Base-by-base conservation (phyloP, 2,888 invertebrate species). In the Leistus spinibarbis region DNA sequence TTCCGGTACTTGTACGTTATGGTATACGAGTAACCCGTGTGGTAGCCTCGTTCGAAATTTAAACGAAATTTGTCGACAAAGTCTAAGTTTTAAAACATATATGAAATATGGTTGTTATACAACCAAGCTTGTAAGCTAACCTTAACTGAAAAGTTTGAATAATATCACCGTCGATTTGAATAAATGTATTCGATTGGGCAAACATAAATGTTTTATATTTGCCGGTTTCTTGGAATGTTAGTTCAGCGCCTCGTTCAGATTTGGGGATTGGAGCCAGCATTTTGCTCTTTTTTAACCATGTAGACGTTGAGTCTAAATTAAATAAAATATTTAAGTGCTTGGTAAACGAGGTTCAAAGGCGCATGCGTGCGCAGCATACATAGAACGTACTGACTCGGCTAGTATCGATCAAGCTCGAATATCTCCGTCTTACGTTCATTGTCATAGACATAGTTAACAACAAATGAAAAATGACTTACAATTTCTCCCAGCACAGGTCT, bases 151-250 rank as follows among this genome's bases (percentile, higher is more conserved):
- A 96, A 76, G 94, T 92, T 83, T 95, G 94, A 83, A 95, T 95
- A 77, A 95, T 93, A 83, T 93, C 93, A n/a, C 95, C 95, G 83
- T 96, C 95, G 67, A 96, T 89, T 84, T 96, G 95, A 82, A 96
- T 95, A 84, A 93, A 96, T 2, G 96, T 95, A 82, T 96, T 95
- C 79, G 94, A 94, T 82, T 95, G 93, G 19, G 95, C 95, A 85
- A 96, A 96, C 91, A 96, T 95, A 84, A 96, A 96, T n/a, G 94
- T 95, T 81, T 91, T 92, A 79, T 93, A 91, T 81, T 93, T 90
- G 1, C 95, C 95, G 3, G 94, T 93, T 85, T 95, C 95, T 80
- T 93, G 93, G 82, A 96, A 95, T 0, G 95, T 95, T 64, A 95
- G 87, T 83, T 93, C 93, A 79, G 93, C 89, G 70, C 94, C 94